phyloP scores from a whole-genome alignment of 2,888 invertebrate genomes.

The Nemoura dubitans region DNA sequence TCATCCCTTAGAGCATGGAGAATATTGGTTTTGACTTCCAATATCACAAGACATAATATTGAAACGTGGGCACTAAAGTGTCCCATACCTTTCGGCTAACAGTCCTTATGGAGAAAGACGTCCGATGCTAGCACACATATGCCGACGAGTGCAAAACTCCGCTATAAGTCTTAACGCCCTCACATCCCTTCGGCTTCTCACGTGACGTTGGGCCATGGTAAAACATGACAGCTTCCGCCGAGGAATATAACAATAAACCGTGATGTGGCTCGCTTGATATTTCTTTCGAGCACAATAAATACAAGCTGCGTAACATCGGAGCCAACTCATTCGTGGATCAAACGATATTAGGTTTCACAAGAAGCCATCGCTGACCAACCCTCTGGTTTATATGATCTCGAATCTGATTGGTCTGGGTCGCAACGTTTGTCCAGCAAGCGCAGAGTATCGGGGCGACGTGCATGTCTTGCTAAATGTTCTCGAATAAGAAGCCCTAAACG shows the following conservation, averaged over 20 bases:
- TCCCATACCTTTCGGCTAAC: not conserved
- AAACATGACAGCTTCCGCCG: conserved; percentile 59
- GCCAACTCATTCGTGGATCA: conserved; percentile 21
- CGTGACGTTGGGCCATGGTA: conserved; percentile 55
- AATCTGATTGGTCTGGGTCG: conserved; percentile 19
- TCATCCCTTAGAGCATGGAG: not conserved
- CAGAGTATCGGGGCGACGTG: conserved; percentile 30
- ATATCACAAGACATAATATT: conserved; percentile 36
- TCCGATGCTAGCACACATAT: conserved; percentile 18
- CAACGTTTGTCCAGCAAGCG: not conserved
- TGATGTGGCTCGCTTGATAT: conserved; percentile 41
- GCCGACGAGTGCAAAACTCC: conserved; percentile 40
- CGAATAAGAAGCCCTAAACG: conserved; percentile 35
- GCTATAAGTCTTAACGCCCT: conserved; percentile 28
- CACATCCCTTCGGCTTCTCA: not conserved
- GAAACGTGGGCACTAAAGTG: conserved; percentile 37
- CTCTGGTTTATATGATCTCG: not conserved
- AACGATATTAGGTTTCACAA: not conserved
- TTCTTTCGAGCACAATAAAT: conserved; percentile 31
- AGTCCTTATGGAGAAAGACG: not conserved
- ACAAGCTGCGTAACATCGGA: conserved; percentile 35
- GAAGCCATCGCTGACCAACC: not conserved
- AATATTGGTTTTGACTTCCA: conserved; percentile 42
- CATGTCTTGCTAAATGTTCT: conserved; percentile 34
- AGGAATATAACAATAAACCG: conserved; percentile 58